Conservation (phyloP, 2,113 vertebrate genomes). For the Scolopax mira region DNA sequence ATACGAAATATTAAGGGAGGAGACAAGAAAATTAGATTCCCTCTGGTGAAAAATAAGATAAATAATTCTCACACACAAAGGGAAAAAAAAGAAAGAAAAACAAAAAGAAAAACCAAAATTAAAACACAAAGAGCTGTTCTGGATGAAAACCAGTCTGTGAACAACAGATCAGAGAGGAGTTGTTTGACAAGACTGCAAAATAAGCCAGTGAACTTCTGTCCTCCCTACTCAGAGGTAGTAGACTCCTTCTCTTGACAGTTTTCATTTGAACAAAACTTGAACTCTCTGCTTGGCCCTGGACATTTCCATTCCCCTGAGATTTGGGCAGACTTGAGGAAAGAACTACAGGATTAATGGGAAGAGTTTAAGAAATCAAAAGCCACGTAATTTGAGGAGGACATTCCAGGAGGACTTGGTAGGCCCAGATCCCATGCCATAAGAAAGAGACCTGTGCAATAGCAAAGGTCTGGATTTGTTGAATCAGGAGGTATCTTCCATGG, state of each 20-base stretch:
- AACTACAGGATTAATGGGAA: neutral
- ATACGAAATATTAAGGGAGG: neutral
- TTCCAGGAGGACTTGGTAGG: neutral
- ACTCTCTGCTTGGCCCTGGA: neutral
- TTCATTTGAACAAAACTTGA: neutral
- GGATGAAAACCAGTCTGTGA: neutral
- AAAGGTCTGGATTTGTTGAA: neutral
- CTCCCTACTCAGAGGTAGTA: neutral
- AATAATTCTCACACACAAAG: neutral
- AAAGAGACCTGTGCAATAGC: neutral
- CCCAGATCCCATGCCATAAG: neutral
- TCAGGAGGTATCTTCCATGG: neutral
- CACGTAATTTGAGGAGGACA: neutral
- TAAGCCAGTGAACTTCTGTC: neutral
- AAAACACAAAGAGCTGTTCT: neutral
- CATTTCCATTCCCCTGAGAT: neutral
- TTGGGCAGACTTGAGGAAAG: neutral
- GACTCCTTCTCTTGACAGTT: neutral
- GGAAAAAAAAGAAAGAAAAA: neutral
- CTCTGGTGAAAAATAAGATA: neutral
- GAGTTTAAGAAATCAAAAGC: neutral
- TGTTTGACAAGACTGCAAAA: neutral
- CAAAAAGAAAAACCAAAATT: neutral
- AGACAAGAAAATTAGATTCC: neutral
- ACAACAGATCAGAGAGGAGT: neutral